A percentile compares a stretch with the other conserved stretches of the same genome.
phyloP scores from a whole-genome alignment of 2,113 vertebrate genomes.

The Agelaius phoeniceus region DNA sequence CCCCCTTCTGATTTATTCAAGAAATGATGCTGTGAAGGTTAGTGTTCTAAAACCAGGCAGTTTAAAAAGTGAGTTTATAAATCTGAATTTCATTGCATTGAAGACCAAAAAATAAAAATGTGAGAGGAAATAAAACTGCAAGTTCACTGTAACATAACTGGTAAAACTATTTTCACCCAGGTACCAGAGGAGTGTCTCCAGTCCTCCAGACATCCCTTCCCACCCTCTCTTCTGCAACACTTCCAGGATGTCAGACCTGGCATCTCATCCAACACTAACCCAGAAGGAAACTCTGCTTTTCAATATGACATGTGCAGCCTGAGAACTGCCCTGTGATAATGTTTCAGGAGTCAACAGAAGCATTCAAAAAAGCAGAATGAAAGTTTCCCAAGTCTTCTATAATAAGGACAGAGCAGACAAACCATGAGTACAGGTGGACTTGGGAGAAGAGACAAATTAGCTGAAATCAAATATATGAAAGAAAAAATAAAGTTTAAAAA shows the following conservation, averaged over 20 bases:
- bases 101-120: not conserved
- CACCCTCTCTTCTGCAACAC: not conserved
- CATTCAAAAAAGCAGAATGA: not conserved
- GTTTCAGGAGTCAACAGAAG: not conserved
- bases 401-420: not conserved
- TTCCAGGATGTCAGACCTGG: not conserved
- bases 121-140: not conserved
- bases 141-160: not conserved
- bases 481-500: not conserved
- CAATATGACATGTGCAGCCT: not conserved
- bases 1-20: not conserved
- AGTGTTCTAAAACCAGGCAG: not conserved
- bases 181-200: not conserved
- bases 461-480: not conserved
- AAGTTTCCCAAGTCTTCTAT: not conserved
- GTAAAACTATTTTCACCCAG: not conserved
- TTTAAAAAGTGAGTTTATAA: not conserved
- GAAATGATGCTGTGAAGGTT: not conserved
- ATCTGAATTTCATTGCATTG: not conserved
- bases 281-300: not conserved
- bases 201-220: not conserved
- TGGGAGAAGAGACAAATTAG: not conserved
- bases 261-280: not conserved
- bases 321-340: not conserved
- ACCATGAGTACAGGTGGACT: not conserved